Evolutionary conservation across 2,888 invertebrate genomes (phyloP), one percentile per base, ranked within the genome.

Genomic region (Aleiodes testaceus): DNA sequence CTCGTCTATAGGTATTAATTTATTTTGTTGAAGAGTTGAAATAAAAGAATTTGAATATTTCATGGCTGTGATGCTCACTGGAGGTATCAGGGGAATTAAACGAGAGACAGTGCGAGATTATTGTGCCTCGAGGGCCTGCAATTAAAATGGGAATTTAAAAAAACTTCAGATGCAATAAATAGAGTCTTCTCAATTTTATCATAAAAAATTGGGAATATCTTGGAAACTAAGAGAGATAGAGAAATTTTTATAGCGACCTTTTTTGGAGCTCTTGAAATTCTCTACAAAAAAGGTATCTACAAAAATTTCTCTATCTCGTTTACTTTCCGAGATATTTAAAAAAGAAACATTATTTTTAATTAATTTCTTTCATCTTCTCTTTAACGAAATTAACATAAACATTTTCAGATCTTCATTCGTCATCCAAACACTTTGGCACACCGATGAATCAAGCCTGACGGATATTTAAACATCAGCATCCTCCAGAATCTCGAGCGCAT

Each of bases 111-210:
- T 66, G 45, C 70, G 65, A 76, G 69, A 76, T 74, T 66, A 72
- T 72, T 75, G 72, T 66, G 70, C 75, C 78, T 74, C 66, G 55
- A 65, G 73, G 72, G 72, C 69, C 70, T 69, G 73, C 74, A 77
- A 78, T 78, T 78, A 77, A 79, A 77, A 75, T 59, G 72, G 73
- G 69, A 74, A 55, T 72, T 69, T 73, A 52, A 65, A 68, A 61
- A 72, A 65, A 61, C 55, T 52, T 66, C 36, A 7, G 14, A 52
- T 52, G 18, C 49, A 9, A 20, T 16, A n/a, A 52, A 52, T 52
- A 22, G 52, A 52, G 22, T 11, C 52, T 11, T 52, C 52, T 22
- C 49, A 52, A 14, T 16, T 12, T 20, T 12, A 20, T 22, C 22
- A 22, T 22, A 12, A 4, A 12, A 20, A 52, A 52, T 49, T 18